A percentile compares a stretch with the other conserved stretches of the same genome.
Evolutionary conservation across 2,888 invertebrate species (phyloP).

Genomic region (Noctua fimbriata): DNA sequence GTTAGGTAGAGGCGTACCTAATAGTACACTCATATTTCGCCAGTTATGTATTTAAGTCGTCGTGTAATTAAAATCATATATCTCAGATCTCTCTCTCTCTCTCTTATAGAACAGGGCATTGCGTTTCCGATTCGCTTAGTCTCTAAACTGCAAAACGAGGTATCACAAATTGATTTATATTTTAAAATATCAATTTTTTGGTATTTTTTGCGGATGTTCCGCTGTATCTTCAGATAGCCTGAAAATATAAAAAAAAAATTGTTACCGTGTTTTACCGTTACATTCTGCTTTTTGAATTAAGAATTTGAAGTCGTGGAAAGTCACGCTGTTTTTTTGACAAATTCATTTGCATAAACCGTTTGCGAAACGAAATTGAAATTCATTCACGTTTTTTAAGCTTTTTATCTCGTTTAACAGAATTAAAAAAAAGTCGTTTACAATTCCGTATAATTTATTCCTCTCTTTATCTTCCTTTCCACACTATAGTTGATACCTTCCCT

Average conservation of each 20-base stretch:
- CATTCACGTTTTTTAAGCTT: neutral
- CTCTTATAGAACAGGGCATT: neutral
- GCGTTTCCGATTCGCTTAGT: neutral
- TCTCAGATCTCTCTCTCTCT: no score
- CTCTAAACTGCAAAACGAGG: neutral
- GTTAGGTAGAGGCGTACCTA: neutral
- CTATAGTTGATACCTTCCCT: neutral
- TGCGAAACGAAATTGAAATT: constrained; percentile 6
- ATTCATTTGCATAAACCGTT: constrained; percentile 23
- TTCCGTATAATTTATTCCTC: neutral
- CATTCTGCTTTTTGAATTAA: neutral
- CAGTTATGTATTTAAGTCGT: neutral
- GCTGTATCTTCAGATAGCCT: neutral
- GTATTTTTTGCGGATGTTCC: neutral
- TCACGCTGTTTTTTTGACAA: neutral
- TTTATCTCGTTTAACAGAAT: neutral
- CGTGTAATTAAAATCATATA: neutral
- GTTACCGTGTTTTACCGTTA: neutral
- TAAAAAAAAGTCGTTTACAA: no score
- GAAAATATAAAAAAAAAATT: constrained; percentile 7
- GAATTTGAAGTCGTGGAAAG: neutral
- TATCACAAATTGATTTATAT: constrained; percentile 12
- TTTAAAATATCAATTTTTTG: constrained; percentile 10
- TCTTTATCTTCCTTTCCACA: neutral
- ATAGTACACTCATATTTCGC: neutral